Conservation (phyloP, 2,113 vertebrate genomes). For the Neogobius melanostomus region DNA sequence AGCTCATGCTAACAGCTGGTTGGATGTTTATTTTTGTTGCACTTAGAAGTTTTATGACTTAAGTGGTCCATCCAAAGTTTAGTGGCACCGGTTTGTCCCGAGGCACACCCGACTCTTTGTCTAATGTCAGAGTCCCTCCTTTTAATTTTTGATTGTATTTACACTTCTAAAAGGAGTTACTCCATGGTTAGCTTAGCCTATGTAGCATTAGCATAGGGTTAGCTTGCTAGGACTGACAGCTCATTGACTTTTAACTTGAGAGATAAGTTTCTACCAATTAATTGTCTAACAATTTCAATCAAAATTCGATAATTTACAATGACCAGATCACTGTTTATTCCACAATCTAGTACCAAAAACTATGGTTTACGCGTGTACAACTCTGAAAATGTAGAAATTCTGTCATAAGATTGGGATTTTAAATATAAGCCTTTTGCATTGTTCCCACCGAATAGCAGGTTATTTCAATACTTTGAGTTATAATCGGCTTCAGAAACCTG, state of each 20-base stretch:
- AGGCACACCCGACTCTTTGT: not conserved
- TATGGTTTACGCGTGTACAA: not conserved
- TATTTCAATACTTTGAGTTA: not conserved
- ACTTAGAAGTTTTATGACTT: constrained; percentile 18
- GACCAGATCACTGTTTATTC: not conserved
- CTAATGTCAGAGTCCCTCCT: not conserved
- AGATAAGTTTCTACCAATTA: constrained; percentile 40
- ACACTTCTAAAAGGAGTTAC: constrained; percentile 51
- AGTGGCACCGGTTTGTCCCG: fast-evolving
- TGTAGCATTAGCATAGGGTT: constrained; percentile 60
- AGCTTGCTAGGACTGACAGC: constrained; percentile 57
- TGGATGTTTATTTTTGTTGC: constrained; percentile 63
- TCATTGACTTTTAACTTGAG: constrained; percentile 52
- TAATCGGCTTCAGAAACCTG: not conserved
- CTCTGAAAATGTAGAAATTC: constrained; percentile 23
- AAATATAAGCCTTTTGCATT: not conserved
- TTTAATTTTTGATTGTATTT: constrained; percentile 45
- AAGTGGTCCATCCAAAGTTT: not conserved
- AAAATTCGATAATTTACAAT: not conserved
- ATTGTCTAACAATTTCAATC: no score
- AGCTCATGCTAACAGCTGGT: constrained; percentile 69
- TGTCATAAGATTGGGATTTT: constrained; percentile 8
- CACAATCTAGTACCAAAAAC: no score
- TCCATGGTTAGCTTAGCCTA: constrained; percentile 57
- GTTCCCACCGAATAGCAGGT: not conserved